Evolutionary conservation across 2,797 vertebrate genomes (phyloP).

Genomic region (Mus caroli): DNA sequence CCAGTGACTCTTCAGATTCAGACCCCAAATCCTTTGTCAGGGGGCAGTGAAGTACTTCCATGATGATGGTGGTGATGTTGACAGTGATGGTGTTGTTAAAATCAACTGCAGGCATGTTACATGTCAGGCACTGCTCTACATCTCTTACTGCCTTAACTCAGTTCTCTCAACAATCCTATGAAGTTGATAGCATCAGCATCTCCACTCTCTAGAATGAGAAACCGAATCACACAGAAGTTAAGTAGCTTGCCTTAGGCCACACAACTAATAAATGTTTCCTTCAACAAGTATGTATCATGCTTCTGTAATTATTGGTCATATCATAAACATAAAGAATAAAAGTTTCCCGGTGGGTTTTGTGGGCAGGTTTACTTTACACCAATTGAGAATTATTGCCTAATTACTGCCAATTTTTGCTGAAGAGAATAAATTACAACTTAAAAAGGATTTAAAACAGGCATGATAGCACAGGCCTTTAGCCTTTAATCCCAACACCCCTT

Average conservation of each 20-base stretch:
- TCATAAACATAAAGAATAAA: slow-evolving; percentile 49
- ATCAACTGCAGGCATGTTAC: slow-evolving; percentile 51
- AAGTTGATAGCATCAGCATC: slow-evolving; percentile 44
- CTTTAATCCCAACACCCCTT: not conserved
- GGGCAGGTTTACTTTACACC: slow-evolving; percentile 61
- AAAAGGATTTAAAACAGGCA: slow-evolving; percentile 38
- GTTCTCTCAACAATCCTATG: slow-evolving; percentile 59
- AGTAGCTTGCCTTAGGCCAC: slow-evolving; percentile 62
- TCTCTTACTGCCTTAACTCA: slow-evolving; percentile 38
- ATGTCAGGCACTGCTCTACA: slow-evolving; percentile 31
- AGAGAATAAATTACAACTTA: slow-evolving; percentile 64
- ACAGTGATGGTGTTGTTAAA: not conserved
- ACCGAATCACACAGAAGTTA: slow-evolving; percentile 39
- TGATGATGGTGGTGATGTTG: not conserved
- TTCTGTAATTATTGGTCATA: slow-evolving; percentile 60
- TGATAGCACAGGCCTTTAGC: not conserved
- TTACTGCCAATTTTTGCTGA: slow-evolving; percentile 61
- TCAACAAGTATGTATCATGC: slow-evolving; percentile 35
- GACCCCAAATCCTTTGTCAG: slow-evolving; percentile 52
- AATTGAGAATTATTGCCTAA: slow-evolving; percentile 41
- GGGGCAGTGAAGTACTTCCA: not conserved
- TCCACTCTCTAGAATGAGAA: slow-evolving; percentile 56
- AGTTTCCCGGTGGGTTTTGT: slow-evolving; percentile 38
- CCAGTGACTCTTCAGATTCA: slow-evolving; percentile 53
- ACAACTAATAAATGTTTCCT: slow-evolving; percentile 62